Base-by-base conservation (phyloP, 2,888 invertebrate species). In the Melieria crassipennis region DNA sequence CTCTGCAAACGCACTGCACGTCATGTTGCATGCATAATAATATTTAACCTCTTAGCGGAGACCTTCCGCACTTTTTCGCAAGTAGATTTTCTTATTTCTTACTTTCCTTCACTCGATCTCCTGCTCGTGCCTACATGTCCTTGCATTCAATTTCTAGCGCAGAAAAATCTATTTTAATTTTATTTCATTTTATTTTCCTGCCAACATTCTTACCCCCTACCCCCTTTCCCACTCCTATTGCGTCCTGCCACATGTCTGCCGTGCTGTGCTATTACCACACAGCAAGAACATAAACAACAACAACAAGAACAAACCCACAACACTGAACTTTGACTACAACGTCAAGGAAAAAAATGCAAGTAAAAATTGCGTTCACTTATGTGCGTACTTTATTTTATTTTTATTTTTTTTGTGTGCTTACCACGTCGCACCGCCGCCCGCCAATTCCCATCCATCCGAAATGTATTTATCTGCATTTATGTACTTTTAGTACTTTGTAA, bases 131-230 rank as follows among this genome's bases (percentile, higher is more conserved):
- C 13, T 46, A 16, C 64, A 50, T 64, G 64, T 42, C 42, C 64
- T 48, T 64, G 64, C 64, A 64, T 64, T 64, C 64, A 64, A 64
- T 61, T 61, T 43, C 61, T 61, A 45, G 45, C 42, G 61, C 45
- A 61, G 11, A 68, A 71, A 70, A 30, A 30, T 72, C 64, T 72
- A 65, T 72, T 72, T 72, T 69, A 70, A 73, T 73, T 66, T 73
- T 68, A 67, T 65, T 30, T 64, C 30, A 30, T 30, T 30, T 30
- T 71, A 66, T 71, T 74, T 74, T 71, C 63, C 57, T 56, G 56
- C 43, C 47, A 48, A 46, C 48, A 16, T 43, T 11, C 57, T 66
- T 5, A 68, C 52, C 43, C 45, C 11, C 7, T 11, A 52, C 9
- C 30, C 30, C 42, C 55, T 50, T 43, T 55, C 10, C 16, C 13